Evolutionary conservation across 2,888 invertebrate genomes (phyloP).

Genomic region (Sinotaia quadrata): DNA sequence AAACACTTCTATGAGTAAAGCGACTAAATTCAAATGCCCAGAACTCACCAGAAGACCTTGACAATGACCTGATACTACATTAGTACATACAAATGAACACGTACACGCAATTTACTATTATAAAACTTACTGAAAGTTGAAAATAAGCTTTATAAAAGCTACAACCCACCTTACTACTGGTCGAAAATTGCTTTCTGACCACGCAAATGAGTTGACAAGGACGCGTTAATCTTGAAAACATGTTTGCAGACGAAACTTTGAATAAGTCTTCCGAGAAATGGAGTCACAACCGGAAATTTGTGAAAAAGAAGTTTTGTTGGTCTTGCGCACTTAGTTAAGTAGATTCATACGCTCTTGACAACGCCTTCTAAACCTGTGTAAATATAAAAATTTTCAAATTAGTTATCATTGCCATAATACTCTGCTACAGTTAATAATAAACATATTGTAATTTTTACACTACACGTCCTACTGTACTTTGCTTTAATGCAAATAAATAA

Average conservation of each 20-base stretch:
- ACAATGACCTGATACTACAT: too few species aligned
- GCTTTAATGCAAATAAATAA: too few species aligned
- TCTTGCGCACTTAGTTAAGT: constrained; percentile 28
- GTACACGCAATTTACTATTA: not conserved
- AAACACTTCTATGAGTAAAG: too few species aligned
- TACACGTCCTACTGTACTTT: too few species aligned
- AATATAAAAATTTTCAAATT: too few species aligned
- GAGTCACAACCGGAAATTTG: constrained; percentile 23
- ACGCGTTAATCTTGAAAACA: constrained; percentile 56
- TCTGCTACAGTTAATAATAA: too few species aligned
- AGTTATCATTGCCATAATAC: too few species aligned
- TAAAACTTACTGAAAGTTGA: not conserved
- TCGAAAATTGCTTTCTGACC: constrained; percentile 44
- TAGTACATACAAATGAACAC: too few species aligned
- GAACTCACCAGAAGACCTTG: too few species aligned
- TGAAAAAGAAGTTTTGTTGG: constrained; percentile 31
- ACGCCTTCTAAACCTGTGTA: too few species aligned
- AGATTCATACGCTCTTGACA: constrained; percentile 55
- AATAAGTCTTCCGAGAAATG: constrained; percentile 4
- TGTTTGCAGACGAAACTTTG: constrained; percentile 26
- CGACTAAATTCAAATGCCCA: too few species aligned
- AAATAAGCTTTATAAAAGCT: not conserved
- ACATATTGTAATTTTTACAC: too few species aligned
- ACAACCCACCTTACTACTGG: constrained; percentile 34
- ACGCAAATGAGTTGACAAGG: constrained; percentile 41